These are phyloP conservation scores for Rhineura floridana DNA, from an alignment of 2,113 vertebrate species.

Conservation along the genomic window DNA sequence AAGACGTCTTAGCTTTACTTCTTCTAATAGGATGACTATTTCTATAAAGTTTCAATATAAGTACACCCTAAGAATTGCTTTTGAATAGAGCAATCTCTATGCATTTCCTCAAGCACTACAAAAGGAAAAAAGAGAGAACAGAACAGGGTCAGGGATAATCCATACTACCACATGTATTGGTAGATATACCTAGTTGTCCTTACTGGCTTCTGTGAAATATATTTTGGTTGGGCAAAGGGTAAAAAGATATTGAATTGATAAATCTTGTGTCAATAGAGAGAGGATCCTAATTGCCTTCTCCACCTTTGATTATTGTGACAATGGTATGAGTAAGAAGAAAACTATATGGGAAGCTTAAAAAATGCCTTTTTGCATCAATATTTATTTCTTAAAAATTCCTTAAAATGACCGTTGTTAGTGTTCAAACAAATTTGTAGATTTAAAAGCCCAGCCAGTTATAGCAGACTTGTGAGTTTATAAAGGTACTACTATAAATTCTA, in stretches of 20 bases:
- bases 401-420: background rate
- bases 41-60: background rate
- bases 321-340: background rate
- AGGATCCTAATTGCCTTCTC: background rate
- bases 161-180: background rate
- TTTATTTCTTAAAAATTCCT: background rate
- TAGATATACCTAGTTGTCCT: background rate
- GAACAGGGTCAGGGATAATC: background rate
- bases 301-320: background rate
- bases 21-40: background rate
- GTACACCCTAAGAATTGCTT: background rate
- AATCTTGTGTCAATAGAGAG: accelerated
- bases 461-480: background rate
- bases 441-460: background rate
- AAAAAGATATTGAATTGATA: background rate
- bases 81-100: background rate
- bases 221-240: background rate
- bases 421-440: background rate
- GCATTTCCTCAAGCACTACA: background rate
- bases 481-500: background rate
- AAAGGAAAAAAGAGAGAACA: background rate
- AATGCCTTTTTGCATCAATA: background rate
- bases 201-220: background rate
- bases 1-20: no score
- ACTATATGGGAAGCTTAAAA: accelerated